phyloP scores from a whole-genome alignment of 53 echinoderm and acorn worm genomes.

The Actinopyga echinites region DNA sequence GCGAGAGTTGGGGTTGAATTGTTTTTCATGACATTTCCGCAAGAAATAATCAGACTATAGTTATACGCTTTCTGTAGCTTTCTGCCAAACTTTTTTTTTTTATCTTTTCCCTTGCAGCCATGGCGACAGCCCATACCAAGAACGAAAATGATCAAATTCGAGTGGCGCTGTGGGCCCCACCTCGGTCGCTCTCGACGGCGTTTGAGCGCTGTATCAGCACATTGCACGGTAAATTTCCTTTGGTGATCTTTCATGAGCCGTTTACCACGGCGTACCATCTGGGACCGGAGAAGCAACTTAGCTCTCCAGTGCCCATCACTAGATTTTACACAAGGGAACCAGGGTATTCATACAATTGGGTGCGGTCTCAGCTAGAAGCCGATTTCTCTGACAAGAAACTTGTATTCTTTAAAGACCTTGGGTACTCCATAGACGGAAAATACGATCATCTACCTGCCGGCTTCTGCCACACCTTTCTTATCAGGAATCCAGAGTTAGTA shows the following conservation, averaged over 20 bases:
- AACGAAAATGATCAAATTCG: slow-evolving; percentile 42
- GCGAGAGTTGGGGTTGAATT: too few relatives aligned
- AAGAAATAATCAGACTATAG: too few relatives aligned
- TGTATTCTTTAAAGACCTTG: slow-evolving; percentile 88
- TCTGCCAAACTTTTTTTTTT: too few relatives aligned
- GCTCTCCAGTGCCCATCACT: slow-evolving; percentile 5
- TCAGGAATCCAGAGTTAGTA: slow-evolving; percentile 83
- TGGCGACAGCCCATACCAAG: neutral
- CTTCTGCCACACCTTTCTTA: slow-evolving; percentile 84
- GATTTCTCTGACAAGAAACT: slow-evolving; percentile 52
- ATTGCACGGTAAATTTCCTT: slow-evolving; percentile 39
- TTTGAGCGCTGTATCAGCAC: slow-evolving; percentile 91
- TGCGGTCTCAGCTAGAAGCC: slow-evolving; percentile 67
- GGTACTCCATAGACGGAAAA: slow-evolving; percentile 69
- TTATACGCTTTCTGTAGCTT: too few relatives aligned
- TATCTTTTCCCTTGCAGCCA: neutral
- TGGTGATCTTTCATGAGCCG: slow-evolving; percentile 75
- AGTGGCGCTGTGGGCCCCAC: slow-evolving; percentile 88
- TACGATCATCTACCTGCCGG: slow-evolving; percentile 74
- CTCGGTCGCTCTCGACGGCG: slow-evolving; percentile 90
- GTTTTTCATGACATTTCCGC: too few relatives aligned
- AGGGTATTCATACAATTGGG: slow-evolving; percentile 68
- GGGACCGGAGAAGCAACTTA: slow-evolving; percentile 79
- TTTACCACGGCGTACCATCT: slow-evolving; percentile 85
- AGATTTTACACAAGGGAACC: slow-evolving; percentile 52